Percentiles rank a stretch among this genome's conserved stretches.
These are phyloP conservation scores for Macrophya alboannulata DNA, from an alignment of 2,888 invertebrate genomes.

Conservation along the genomic window DNA sequence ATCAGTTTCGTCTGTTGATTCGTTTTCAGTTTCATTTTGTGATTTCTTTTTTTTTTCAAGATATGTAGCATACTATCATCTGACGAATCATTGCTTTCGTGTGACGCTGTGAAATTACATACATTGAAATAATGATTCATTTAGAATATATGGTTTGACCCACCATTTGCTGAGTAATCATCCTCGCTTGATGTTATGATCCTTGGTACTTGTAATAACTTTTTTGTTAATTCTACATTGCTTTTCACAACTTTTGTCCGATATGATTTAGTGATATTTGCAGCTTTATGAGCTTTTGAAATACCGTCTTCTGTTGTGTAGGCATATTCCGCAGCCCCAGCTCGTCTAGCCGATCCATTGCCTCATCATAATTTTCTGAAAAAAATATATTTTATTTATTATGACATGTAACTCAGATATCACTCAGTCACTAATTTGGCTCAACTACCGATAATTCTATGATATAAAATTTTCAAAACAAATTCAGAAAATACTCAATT, in stretches of 20 bases:
- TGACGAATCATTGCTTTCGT: background rate
- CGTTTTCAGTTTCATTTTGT: background rate
- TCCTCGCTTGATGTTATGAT: background rate
- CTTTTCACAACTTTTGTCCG: background rate
- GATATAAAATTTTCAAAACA: background rate
- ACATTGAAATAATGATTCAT: slow-evolving; percentile 18
- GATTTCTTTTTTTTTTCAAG: background rate
- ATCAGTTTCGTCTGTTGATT: background rate
- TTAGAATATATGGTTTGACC: background rate
- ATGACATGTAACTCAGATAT: background rate
- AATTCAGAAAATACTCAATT: background rate
- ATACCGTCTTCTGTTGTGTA: background rate
- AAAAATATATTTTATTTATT: background rate
- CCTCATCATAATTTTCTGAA: background rate
- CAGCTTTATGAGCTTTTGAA: background rate
- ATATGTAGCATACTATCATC: background rate
- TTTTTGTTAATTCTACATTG: background rate
- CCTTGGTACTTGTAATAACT: background rate
- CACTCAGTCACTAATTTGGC: background rate
- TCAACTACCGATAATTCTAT: background rate
- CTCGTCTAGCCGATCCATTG: background rate
- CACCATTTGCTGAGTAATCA: background rate
- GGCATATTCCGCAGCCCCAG: background rate
- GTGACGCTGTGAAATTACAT: slow-evolving; percentile 6
- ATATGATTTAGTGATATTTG: background rate